Conservation (phyloP, 1,140 invertebrate genomes). For the Listronotus oregonensis region DNA sequence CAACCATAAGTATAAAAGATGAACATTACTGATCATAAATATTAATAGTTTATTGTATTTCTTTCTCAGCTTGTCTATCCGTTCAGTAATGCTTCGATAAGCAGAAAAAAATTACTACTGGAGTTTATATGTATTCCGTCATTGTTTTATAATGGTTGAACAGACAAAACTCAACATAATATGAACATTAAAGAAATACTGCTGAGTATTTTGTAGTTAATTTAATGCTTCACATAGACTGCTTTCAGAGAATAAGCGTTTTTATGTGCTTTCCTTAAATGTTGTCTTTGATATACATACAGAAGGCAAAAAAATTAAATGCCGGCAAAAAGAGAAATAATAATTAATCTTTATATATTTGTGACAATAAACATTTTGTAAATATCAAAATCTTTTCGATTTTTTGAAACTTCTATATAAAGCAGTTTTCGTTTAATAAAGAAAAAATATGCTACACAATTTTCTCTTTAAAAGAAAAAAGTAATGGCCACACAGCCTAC, state of each 20-base stretch:
- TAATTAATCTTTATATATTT: too few species aligned
- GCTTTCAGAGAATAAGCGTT: neutral
- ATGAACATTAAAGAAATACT: conserved; percentile 19
- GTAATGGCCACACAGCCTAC: too few species aligned
- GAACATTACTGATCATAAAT: conserved; percentile 29
- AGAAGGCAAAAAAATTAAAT: neutral
- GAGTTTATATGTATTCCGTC: conserved; percentile 34
- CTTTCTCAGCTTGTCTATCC: conserved; percentile 30
- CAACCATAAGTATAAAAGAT: conserved; percentile 8
- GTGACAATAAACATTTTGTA: too few species aligned
- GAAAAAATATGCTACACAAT: too few species aligned
- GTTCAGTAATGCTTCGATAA: conserved; percentile 29
- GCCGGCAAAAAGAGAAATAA: too few species aligned
- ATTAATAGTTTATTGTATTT: conserved; percentile 30
- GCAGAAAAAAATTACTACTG: conserved; percentile 30
- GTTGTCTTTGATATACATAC: neutral
- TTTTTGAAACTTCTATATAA: too few species aligned
- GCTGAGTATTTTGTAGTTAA: conserved; percentile 24
- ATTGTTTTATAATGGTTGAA: conserved; percentile 30
- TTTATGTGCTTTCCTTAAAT: conserved; percentile 3
- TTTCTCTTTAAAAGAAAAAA: too few species aligned
- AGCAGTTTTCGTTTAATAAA: too few species aligned
- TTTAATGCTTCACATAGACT: conserved; percentile 25
- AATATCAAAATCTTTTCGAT: too few species aligned
- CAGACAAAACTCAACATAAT: conserved; percentile 27